Evolutionary conservation across 1,140 invertebrate genomes (phyloP), one percentile per base, ranked within the genome.

Genomic region (Achatina immaculata): DNA sequence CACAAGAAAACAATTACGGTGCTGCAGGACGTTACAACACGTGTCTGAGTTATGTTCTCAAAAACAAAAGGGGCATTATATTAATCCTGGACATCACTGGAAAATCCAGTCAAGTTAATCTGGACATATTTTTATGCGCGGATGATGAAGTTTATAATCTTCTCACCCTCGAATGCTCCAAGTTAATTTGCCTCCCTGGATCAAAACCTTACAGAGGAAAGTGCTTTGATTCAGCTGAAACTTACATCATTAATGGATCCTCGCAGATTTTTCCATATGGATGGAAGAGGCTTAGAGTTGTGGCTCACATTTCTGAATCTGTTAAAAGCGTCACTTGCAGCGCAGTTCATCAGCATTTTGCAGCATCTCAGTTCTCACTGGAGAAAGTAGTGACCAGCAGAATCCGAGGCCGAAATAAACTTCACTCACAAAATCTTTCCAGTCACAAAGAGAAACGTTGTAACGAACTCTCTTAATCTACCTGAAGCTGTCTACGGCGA

Each of bases 381-480:
- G 58, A 62, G n/a, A 28, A 62, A 31, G 28, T 62, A 6, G 2
- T 62, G 4, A 62, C 31, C 2, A 21, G 31, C 28, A 28, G 31
- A 31, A 31, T 6, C 28, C n/a, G 9, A 34, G 58, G 31, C 6
- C 28, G 28, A 31, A 31, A 62, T 34, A 28, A 28, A 4, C 6
- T 34, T 28, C 1, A 31, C 16, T 28, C 58, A 62, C 7, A 62
- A 21, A 62, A n/a, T 31, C 7, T 28, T 28, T 62, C 31, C 6
- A 31, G n/a, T 28, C 7, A 62, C 28, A 31, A 28, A 31, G 58
- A 62, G 31, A n/a, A n/a, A n/a, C n/a, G n/a, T n/a, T n/a, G n/a
- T n/a, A n/a, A n/a, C n/a, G 58, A 62, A 62, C 31, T 71, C 40
- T 34, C 19, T n/a, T 71, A 9, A 71, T 71, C 68, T 71, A 71